phyloP scores from a whole-genome alignment of 1,140 invertebrate genomes.

The Asobara japonica region DNA sequence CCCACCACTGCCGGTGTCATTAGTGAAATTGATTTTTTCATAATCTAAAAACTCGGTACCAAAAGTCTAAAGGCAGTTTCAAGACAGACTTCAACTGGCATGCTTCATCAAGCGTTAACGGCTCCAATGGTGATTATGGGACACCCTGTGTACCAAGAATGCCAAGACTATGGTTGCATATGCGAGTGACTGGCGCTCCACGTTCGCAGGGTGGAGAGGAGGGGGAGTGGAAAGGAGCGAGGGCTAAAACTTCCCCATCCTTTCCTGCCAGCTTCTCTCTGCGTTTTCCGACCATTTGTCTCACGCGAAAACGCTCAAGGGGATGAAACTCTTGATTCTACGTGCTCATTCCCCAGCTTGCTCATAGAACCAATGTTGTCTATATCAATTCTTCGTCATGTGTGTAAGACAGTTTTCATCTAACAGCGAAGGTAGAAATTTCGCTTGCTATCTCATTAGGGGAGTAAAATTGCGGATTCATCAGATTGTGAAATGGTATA shows the following conservation, averaged over 20 bases:
- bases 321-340: conserved; percentile 1
- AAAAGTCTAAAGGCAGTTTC: too few species aligned
- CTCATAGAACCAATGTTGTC: background rate
- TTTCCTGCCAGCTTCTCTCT: background rate
- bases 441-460: background rate
- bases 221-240: background rate
- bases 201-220: background rate
- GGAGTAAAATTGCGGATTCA: too few species aligned
- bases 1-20: too few species aligned
- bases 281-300: background rate
- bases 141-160: too few species aligned
- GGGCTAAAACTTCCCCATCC: background rate
- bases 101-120: too few species aligned
- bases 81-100: too few species aligned
- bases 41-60: too few species aligned
- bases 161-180: background rate
- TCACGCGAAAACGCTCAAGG: background rate
- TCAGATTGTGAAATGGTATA: background rate
- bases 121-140: too few species aligned
- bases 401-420: background rate
- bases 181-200: background rate
- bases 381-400: background rate
- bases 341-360: background rate
- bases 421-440: background rate
- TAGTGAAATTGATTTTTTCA: too few species aligned